phyloP scores from a whole-genome alignment of 2,888 invertebrate genomes.

The Gymnocheta viridis region DNA sequence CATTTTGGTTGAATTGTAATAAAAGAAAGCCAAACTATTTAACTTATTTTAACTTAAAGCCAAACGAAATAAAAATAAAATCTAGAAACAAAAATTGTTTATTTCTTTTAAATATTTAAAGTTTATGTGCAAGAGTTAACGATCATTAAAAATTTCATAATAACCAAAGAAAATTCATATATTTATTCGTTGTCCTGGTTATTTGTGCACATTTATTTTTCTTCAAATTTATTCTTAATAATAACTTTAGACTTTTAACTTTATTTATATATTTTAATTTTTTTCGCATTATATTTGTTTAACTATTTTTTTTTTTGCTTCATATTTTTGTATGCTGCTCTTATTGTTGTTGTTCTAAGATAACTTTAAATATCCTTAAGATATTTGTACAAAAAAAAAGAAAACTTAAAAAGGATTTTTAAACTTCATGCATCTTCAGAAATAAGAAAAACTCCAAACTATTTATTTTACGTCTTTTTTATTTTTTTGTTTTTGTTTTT shows the following conservation, averaged over 20 bases:
- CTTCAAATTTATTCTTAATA: constrained; percentile 1
- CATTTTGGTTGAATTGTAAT: constrained; percentile 17
- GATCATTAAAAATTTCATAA: constrained; percentile 30
- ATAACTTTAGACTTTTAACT: constrained; percentile 37
- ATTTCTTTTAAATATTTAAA: not conserved
- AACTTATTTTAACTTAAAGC: constrained; percentile 22
- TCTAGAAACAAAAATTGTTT: not conserved
- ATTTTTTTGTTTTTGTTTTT: not conserved
- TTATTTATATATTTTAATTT: constrained; percentile 1
- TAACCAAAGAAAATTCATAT: constrained; percentile 17
- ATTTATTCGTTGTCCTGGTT: constrained; percentile 13
- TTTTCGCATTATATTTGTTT: constrained; percentile 4
- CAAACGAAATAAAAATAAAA: not conserved
- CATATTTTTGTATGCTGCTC: constrained; percentile 4
- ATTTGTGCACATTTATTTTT: constrained; percentile 31
- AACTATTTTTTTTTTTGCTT: constrained; percentile 26
- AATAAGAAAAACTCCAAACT: not conserved
- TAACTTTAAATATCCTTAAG: constrained; percentile 65
- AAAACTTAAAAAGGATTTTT: constrained; percentile 23
- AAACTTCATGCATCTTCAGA: constrained; percentile 5
- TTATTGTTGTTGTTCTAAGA: constrained; percentile 55
- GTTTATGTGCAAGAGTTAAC: constrained; percentile 10
- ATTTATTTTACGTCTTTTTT: too few species aligned
- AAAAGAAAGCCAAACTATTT: not conserved
- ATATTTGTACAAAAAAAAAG: constrained; percentile 50